Evolutionary conservation across 1,140 invertebrate genomes (phyloP).

Genomic region (Seison nebaliae): DNA sequence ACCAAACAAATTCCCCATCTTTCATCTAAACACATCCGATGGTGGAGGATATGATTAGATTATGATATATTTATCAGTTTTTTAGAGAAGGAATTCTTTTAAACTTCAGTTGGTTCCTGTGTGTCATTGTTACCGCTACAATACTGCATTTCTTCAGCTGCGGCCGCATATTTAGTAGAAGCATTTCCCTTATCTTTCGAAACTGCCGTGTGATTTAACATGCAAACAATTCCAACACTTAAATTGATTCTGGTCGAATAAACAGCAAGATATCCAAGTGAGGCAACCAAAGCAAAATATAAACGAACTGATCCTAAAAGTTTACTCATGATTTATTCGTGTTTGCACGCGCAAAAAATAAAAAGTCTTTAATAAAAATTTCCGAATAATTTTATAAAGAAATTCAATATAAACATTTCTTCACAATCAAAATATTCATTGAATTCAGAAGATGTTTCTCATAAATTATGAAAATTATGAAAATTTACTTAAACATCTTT

Average conservation of each 20-base stretch:
- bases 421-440: no score
- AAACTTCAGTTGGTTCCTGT: not conserved
- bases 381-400: no score
- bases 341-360: not conserved
- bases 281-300: slow-evolving; percentile 2
- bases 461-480: no score
- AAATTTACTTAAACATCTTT: no score
- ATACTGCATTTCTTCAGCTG: not conserved
- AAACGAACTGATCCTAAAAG: slow-evolving; percentile 18
- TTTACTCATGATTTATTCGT: not conserved
- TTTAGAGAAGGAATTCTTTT: not conserved
- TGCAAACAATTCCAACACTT: slow-evolving; percentile 60
- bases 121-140: not conserved
- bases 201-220: slow-evolving; percentile 32
- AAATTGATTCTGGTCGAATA: slow-evolving; percentile 61
- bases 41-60: no score
- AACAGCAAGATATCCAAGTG: slow-evolving; percentile 17
- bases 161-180: not conserved
- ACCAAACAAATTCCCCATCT: slow-evolving; percentile 24
- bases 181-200: not conserved
- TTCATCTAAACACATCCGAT: slow-evolving; percentile 11
- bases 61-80: not conserved
- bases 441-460: no score
- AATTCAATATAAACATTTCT: no score
- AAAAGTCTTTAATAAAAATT: no score